A percentile compares a stretch with the other conserved stretches of the same genome.
These are phyloP conservation scores for Copidosoma aretas DNA, from an alignment of 2,888 invertebrate species.

Conservation along the genomic window DNA sequence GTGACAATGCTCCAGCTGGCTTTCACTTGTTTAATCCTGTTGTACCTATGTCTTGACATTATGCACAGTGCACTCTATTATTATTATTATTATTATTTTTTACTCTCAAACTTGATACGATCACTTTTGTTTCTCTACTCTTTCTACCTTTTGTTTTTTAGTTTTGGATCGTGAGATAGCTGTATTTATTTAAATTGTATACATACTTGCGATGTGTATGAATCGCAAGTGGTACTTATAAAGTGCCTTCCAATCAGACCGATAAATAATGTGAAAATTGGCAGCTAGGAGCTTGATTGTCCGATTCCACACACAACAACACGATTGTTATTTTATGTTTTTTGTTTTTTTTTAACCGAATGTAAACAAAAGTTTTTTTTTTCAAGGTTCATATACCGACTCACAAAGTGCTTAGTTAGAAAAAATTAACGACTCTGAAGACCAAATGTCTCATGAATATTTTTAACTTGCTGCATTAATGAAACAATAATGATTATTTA, in stretches of 20 bases:
- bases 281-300: constrained; percentile 32
- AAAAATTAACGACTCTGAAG: constrained; percentile 15
- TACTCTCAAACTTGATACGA: background rate
- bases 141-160: constrained; percentile 24
- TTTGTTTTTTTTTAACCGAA: background rate
- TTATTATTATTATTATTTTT: constrained; percentile 24
- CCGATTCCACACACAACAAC: constrained; percentile 23
- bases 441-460: constrained; percentile 20
- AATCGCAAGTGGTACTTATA: constrained; percentile 23
- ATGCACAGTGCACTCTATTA: constrained; percentile 51
- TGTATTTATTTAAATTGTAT: too few relatives aligned
- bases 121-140: background rate
- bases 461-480: too few relatives aligned
- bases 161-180: constrained; percentile 34
- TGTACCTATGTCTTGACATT: constrained; percentile 54
- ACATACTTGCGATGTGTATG: constrained; percentile 26
- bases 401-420: constrained; percentile 15
- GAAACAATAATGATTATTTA: too few relatives aligned
- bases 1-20: constrained; percentile 58
- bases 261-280: constrained; percentile 20
- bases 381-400: constrained; percentile 7
- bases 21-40: constrained; percentile 54
- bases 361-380: too few relatives aligned
- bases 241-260: constrained; percentile 26
- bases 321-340: background rate